Evolutionary conservation across 2,797 vertebrate genomes (phyloP), one percentile per base, ranked within the genome.

Genomic region (Sebastes taczanowskii): DNA sequence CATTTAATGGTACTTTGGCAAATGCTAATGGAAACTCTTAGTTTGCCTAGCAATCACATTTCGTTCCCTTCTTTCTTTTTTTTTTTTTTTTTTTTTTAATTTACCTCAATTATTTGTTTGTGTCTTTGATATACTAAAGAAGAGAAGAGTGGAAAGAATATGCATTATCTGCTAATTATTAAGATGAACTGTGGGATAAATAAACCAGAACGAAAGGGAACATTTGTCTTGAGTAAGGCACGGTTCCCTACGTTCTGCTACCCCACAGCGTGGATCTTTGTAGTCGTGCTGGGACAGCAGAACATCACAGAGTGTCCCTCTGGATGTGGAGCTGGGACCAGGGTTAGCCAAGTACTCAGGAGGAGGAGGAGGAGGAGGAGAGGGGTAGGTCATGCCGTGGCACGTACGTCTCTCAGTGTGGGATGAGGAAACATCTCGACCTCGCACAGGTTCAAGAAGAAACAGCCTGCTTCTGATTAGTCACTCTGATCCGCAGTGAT

Each of bases 391-490:
- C 91, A 92, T 81, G 90, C 82, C 53, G 25, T 89, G 89, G 88
- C 89, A 90, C 77, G 83, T 87, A 80, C 35, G 8, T 18, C 63
- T 88, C 92, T 89, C 77, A 81, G 86, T 89, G 86, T 90, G 91
- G 78, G 91, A 88, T 90, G 82, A 84, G 79, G 89, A 91, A 92
- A 91, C 88, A 86, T 94, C 91, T 94, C 85, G 71, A 92, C 88
- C 89, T 91, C 68, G 82, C 66, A 67, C 91, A 93, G 90, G 92
- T 95, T 96, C 94, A 94, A 91, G 89, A 92, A 95, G 83, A 94
- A 93, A 91, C 88, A 78, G 92, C 86, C 96, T 97, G 97, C 91
- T 96, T 97, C 95, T 95, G 95, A 97, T 97, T 97, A 97, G 93
- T 89, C 90, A 91, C 94, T 93, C 89, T 95, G 95, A 96, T 96